Evolutionary conservation across 35 echinoderm and acorn worm species (phyloP).

Genomic region (Antedon bifida): DNA sequence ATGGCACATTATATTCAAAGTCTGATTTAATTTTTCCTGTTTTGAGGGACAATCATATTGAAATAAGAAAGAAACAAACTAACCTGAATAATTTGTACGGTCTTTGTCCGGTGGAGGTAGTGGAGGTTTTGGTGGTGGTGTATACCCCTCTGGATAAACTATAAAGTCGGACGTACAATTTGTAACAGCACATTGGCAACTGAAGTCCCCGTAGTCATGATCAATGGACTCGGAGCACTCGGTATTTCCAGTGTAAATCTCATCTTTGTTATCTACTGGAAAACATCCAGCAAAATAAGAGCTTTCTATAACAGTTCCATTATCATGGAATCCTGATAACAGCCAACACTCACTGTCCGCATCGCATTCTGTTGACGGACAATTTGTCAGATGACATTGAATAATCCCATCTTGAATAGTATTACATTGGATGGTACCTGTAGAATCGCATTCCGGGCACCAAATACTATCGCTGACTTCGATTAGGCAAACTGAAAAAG

Average conservation of each 20-base stretch:
- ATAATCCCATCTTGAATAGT: not conserved
- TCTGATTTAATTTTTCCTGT: too few species aligned
- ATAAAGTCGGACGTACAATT: not conserved
- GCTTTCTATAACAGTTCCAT: not conserved
- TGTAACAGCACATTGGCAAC: not conserved
- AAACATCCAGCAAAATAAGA: not conserved
- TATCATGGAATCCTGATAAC: not conserved
- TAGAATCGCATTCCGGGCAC: not conserved
- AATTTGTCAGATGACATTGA: not conserved
- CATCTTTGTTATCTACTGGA: not conserved
- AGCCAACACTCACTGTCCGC: not conserved
- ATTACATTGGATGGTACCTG: not conserved
- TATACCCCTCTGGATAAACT: not conserved
- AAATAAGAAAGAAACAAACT: too few species aligned
- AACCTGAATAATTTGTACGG: too few species aligned
- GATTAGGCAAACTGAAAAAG: too few species aligned
- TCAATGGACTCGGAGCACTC: not conserved
- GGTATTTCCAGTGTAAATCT: too few species aligned
- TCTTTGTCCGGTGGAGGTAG: too few species aligned
- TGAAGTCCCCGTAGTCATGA: not conserved
- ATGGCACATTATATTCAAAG: too few species aligned
- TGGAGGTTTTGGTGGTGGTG: too few species aligned
- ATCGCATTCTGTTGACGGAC: not conserved
- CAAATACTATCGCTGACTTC: too few species aligned
- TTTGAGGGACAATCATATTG: too few species aligned